These are phyloP conservation scores for Rhinella marina DNA, from an alignment of 2,797 vertebrate genomes.

Conservation along the genomic window DNA sequence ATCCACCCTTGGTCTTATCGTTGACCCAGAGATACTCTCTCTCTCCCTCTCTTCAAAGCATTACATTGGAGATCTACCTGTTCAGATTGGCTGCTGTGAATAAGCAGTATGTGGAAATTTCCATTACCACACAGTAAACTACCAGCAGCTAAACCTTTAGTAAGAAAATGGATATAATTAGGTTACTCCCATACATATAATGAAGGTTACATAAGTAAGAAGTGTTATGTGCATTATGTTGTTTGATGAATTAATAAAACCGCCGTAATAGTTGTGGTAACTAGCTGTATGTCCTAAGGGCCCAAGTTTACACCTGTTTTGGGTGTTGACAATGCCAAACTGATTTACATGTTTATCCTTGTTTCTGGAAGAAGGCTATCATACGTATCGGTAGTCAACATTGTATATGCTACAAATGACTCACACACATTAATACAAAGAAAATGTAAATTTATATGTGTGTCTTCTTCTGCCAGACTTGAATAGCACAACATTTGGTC, in stretches of 20 bases:
- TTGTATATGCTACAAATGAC: background rate
- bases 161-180: background rate
- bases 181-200: background rate
- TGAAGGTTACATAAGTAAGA: too few relatives aligned
- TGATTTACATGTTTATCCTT: background rate
- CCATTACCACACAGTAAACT: background rate
- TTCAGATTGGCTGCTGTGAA: background rate
- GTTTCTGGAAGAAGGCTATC: background rate
- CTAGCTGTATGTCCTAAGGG: background rate
- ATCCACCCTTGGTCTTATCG: background rate
- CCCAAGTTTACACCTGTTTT: background rate
- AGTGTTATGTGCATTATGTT: background rate
- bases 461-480: background rate
- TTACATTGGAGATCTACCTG: background rate
- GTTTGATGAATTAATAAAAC: background rate
- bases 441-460: conserved; percentile 5
- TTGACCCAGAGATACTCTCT: background rate
- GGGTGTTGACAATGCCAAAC: background rate
- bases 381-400: background rate
- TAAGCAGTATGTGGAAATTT: background rate
- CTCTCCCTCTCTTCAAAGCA: too few relatives aligned
- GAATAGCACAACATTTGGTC: background rate
- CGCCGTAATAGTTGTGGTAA: background rate
- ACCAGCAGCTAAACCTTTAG: background rate
- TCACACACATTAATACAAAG: background rate